phyloP scores from a whole-genome alignment of 1,140 invertebrate species.

The Trichonephila clavata region DNA sequence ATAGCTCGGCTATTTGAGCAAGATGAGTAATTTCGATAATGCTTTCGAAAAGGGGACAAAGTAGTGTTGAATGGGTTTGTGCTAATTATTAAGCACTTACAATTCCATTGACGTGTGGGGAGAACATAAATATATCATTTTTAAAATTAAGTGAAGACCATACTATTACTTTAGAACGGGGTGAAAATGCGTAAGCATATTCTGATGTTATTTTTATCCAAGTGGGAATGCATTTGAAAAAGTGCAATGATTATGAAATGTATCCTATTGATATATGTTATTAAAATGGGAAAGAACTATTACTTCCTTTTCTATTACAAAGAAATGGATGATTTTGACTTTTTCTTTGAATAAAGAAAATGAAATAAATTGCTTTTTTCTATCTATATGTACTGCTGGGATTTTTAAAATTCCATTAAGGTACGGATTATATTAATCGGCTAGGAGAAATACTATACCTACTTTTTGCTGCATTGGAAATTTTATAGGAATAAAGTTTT shows the following conservation, averaged over 20 bases:
- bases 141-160: neutral
- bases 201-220: neutral
- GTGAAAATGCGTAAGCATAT: neutral
- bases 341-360: too few relatives aligned
- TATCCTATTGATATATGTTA: neutral
- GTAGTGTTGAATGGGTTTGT: neutral
- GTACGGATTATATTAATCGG: too few relatives aligned
- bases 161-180: neutral
- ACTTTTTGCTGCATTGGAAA: too few relatives aligned
- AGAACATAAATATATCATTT: constrained; percentile 18
- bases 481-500: too few relatives aligned
- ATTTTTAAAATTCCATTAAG: too few relatives aligned
- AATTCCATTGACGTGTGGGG: neutral
- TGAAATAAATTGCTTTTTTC: too few relatives aligned
- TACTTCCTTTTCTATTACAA: too few relatives aligned
- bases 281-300: neutral
- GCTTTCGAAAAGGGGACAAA: constrained; percentile 35
- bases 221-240: neutral
- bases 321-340: too few relatives aligned
- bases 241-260: neutral
- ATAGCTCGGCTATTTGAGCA: neutral
- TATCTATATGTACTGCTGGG: too few relatives aligned
- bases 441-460: too few relatives aligned
- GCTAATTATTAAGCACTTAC: constrained; percentile 39
- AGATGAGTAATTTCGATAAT: constrained; percentile 60